These are phyloP conservation scores for Drosophila nigrodunni DNA, from an alignment of 1,140 invertebrate genomes.

Conservation along the genomic window DNA sequence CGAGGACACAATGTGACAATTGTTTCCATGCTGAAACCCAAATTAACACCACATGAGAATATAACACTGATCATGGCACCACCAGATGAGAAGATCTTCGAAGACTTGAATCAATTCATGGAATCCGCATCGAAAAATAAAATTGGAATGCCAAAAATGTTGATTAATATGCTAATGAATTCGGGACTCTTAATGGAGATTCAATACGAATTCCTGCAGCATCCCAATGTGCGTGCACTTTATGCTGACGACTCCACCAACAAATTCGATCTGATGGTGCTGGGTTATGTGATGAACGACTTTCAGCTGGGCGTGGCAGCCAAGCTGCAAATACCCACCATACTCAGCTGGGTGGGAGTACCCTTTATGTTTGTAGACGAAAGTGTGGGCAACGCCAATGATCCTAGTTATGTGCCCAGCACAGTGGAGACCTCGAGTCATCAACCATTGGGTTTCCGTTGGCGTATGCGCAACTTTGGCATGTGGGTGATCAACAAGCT, in stretches of 20 bases:
- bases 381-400: slow-evolving; percentile 47
- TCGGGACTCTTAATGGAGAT: slow-evolving; percentile 5
- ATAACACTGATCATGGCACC: slow-evolving; percentile 47
- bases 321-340: slow-evolving; percentile 51
- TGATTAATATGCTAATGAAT: slow-evolving; percentile 3
- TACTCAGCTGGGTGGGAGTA: slow-evolving; percentile 48
- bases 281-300: slow-evolving; percentile 51
- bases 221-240: slow-evolving; percentile 34
- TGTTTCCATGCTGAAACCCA: slow-evolving; percentile 33
- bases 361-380: slow-evolving; percentile 35
- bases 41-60: slow-evolving; percentile 43
- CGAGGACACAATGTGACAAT: slow-evolving; percentile 64
- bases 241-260: slow-evolving; percentile 32
- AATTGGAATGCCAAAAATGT: neutral
- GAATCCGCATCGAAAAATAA: slow-evolving; percentile 22
- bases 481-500: slow-evolving; percentile 9
- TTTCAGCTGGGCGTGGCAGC: slow-evolving; percentile 56
- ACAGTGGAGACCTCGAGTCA: neutral
- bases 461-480: slow-evolving; percentile 41
- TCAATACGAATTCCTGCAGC: slow-evolving; percentile 38
- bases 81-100: neutral
- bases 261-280: slow-evolving; percentile 55
- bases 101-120: slow-evolving; percentile 8
- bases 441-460: slow-evolving; percentile 18
- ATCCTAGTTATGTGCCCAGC: slow-evolving; percentile 55